Evolutionary conservation across 2,888 invertebrate genomes (phyloP), one percentile per base, ranked within the genome.

Genomic region (Anodontia alba): DNA sequence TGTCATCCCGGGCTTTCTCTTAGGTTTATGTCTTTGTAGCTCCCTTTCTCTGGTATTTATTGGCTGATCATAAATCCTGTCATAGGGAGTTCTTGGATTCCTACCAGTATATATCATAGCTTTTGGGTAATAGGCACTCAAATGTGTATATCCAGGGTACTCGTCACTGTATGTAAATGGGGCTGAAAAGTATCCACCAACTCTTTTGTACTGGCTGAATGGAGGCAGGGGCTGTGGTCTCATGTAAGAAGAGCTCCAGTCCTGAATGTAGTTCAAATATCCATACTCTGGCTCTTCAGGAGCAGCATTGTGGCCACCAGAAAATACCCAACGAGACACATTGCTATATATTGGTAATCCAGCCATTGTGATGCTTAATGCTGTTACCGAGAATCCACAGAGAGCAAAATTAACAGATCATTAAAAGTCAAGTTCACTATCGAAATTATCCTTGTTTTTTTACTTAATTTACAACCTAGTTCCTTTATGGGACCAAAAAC

Each of bases 311-410:
- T 26, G 38, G 15, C 86, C 83, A 15, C 86, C 81, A 57, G 83
- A 78, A 68, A 86, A 86, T 73, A 83, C 83, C 86, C 86, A 86
- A 10, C 83, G 71, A 2, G 86, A 86, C 17, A 86, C 86, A 78
- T 86, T 86, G 54, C 83, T 81, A 70, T 83, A 86, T 43, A 86
- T 66, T 5, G 86, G 86, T 49, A 79, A 86, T 17, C 76, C 77
- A 17, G 86, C 46, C 85, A 85, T 66, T 3, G 0, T 72, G 62
- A 62, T 3, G 5, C 33, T 31, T 12, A 68, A n/a, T n/a, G n/a
- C n/a, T n/a, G n/a, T n/a, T n/a, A 31, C n/a, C n/a, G n/a, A n/a
- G n/a, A n/a, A n/a, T n/a, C n/a, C n/a, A n/a, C n/a, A n/a, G n/a
- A n/a, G n/a, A n/a, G n/a, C n/a, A n/a, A n/a, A 51, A n/a, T n/a